These are phyloP conservation scores for Phalacrocorax carbo DNA, from an alignment of 2,113 vertebrate species.

Conservation along the genomic window DNA sequence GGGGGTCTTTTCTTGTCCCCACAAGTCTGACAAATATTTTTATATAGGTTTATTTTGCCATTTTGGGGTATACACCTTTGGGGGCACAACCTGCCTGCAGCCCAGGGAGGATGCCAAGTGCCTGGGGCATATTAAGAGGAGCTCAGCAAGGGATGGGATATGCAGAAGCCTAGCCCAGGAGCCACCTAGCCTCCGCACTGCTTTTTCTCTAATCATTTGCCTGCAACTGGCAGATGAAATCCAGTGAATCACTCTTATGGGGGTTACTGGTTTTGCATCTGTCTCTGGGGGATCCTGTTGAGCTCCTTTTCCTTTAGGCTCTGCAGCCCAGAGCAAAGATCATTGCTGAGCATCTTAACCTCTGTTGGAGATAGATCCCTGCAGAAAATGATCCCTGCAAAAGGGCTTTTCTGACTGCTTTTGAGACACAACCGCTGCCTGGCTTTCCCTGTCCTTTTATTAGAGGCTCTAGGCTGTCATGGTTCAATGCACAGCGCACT, in stretches of 20 bases:
- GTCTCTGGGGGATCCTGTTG: not conserved
- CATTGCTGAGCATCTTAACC: not conserved
- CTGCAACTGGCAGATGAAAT: not conserved
- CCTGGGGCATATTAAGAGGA: not conserved
- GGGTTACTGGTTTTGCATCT: not conserved
- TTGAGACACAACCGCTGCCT: not conserved
- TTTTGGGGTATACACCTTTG: not conserved
- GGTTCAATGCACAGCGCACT: not conserved
- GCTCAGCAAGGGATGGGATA: not conserved
- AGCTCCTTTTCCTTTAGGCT: not conserved
- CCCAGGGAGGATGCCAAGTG: not conserved
- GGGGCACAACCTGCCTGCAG: not conserved
- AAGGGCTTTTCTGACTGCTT: not conserved
- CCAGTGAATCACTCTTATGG: not conserved
- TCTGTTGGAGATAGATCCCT: not conserved
- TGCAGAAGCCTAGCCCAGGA: not conserved
- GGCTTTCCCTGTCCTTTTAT: not conserved
- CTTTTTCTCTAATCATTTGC: not conserved
- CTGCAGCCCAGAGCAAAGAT: not conserved
- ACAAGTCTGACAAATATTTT: not conserved
- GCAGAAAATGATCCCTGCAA: not conserved
- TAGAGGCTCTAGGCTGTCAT: not conserved
- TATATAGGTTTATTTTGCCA: not conserved
- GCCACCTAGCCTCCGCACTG: not conserved
- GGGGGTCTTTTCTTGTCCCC: not conserved